Conservation (phyloP, 2,113 vertebrate species). For the Megaleporinus macrocephalus region DNA sequence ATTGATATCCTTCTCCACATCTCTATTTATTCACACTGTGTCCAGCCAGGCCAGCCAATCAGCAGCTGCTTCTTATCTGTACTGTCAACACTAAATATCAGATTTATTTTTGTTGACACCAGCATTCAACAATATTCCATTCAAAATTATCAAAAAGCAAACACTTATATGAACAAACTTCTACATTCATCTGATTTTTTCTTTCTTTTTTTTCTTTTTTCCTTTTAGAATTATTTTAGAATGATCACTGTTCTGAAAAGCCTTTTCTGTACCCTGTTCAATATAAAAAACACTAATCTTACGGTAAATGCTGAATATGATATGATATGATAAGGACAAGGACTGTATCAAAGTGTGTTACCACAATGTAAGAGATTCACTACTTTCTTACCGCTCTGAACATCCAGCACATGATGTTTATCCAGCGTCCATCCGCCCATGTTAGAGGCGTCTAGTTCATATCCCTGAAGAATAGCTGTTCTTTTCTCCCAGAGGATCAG, state of each 20-base stretch:
- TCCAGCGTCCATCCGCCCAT: conserved; percentile 96
- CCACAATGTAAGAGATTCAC: not conserved
- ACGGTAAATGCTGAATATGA: too few species aligned
- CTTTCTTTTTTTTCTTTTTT: too few species aligned
- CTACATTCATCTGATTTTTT: too few species aligned
- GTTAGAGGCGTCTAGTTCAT: conserved; percentile 94
- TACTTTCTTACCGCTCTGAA: conserved; percentile 87
- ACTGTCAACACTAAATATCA: not conserved
- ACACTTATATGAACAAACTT: too few species aligned
- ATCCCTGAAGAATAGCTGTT: conserved; percentile 91
- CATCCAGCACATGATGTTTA: conserved; percentile 93
- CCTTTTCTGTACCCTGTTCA: too few species aligned
- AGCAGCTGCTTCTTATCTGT: not conserved
- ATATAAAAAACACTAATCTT: too few species aligned
- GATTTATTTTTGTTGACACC: too few species aligned
- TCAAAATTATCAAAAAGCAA: too few species aligned
- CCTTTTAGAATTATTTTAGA: too few species aligned
- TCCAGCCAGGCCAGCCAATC: not conserved
- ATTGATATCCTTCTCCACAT: not conserved
- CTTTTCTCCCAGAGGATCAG: conserved; percentile 97
- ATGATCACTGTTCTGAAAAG: too few species aligned
- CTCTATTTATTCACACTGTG: conserved; percentile 23
- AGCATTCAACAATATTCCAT: too few species aligned
- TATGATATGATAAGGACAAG: too few species aligned
- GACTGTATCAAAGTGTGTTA: not conserved